Percentiles rank a stretch among this genome's conserved stretches.
Conservation (phyloP, 1,140 invertebrate genomes). For the Drosophila novamexicana region DNA sequence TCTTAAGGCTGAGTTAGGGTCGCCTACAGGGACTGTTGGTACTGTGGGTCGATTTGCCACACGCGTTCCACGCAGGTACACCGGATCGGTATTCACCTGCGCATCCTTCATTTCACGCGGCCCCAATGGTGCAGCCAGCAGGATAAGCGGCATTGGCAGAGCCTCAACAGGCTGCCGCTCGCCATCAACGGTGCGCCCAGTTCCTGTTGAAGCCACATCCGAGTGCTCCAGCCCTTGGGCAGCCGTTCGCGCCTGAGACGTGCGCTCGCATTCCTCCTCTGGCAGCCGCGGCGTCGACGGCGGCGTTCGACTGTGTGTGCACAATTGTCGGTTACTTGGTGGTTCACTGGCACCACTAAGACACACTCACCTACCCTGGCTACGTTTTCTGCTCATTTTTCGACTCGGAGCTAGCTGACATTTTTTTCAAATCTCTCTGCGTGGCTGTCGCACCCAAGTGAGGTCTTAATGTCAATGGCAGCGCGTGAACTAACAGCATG, state of each 20-base stretch:
- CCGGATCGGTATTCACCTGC: conserved; percentile 13
- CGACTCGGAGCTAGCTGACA: conserved; percentile 57
- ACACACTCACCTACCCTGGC: conserved; percentile 62
- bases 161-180: background rate
- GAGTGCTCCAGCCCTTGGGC: background rate
- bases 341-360: background rate
- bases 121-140: background rate
- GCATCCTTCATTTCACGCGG: conserved; percentile 9
- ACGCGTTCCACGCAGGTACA: background rate
- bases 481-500: conserved; percentile 35
- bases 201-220: too few relatives aligned
- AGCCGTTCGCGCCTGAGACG: too few relatives aligned
- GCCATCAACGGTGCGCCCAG: background rate
- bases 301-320: conserved; percentile 17
- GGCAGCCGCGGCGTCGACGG: background rate
- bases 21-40: too few relatives aligned
- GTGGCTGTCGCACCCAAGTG: conserved; percentile 26
- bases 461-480: conserved; percentile 46
- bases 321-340: background rate
- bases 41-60: background rate
- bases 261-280: background rate
- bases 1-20: too few relatives aligned
- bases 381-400: conserved; percentile 68
- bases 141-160: background rate
- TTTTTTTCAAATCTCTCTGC: conserved; percentile 74